Conservation (phyloP, 2,888 invertebrate species). For the Drosophila meridiana region DNA sequence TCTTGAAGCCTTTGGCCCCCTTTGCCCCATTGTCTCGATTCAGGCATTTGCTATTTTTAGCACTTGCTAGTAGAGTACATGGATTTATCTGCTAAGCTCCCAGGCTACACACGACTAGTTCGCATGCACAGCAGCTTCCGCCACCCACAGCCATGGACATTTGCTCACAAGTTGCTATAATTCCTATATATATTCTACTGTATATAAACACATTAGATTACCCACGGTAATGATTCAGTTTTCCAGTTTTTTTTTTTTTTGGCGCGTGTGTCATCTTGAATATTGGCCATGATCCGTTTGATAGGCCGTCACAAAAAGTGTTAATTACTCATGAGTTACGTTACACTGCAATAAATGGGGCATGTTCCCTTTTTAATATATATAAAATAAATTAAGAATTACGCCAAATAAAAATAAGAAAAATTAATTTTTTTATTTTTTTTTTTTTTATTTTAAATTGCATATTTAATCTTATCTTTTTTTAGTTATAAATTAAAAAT, state of each 20-base stretch:
- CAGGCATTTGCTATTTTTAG: constrained; percentile 36
- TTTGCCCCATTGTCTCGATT: constrained; percentile 10
- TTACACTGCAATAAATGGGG: background rate
- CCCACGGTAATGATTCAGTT: constrained; percentile 30
- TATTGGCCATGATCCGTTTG: constrained; percentile 52
- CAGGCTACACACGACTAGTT: constrained; percentile 60
- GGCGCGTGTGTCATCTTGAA: constrained; percentile 42
- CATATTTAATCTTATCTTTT: too few relatives aligned
- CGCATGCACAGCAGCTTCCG: constrained; percentile 51
- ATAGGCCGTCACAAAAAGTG: constrained; percentile 33
- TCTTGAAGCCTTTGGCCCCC: constrained; percentile 20
- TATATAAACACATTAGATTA: constrained; percentile 3
- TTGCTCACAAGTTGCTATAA: background rate
- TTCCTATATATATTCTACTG: background rate
- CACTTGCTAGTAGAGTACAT: background rate
- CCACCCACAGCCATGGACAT: background rate
- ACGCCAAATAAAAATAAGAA: too few relatives aligned
- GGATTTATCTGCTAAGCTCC: constrained; percentile 30
- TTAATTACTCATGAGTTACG: constrained; percentile 29
- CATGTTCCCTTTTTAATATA: background rate
- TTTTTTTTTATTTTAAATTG: too few relatives aligned
- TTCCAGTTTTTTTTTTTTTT: constrained; percentile 9
- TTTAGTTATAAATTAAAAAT: too few relatives aligned
- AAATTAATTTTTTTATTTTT: too few relatives aligned
- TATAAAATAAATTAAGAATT: too few relatives aligned